phyloP scores from a whole-genome alignment of 2,888 invertebrate species.

The Balanococcus diminutus region DNA sequence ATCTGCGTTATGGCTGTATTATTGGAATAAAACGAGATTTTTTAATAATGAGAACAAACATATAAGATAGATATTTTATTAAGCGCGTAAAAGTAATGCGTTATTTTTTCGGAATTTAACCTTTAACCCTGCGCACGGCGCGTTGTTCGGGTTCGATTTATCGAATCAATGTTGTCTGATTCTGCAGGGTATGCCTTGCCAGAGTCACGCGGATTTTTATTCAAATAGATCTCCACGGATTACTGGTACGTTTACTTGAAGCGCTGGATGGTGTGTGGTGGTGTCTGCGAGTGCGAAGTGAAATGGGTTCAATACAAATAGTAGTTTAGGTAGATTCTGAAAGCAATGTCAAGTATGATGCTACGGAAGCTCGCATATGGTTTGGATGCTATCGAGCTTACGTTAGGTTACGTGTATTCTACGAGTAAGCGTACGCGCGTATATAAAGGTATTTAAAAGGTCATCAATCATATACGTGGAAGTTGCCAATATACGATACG shows the following conservation, averaged over 20 bases:
- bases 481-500: conserved; percentile 1
- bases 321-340: no score
- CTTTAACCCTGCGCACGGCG: background rate
- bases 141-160: background rate
- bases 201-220: background rate
- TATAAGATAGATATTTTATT: conserved; percentile 8
- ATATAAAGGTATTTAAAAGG: background rate
- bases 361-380: conserved; percentile 1
- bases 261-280: background rate
- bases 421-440: background rate
- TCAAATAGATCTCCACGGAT: background rate
- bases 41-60: background rate
- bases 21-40: background rate
- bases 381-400: background rate
- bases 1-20: background rate
- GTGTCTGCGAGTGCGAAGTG: background rate
- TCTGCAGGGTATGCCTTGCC: background rate
- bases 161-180: conserved; percentile 35
- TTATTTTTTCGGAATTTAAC: conserved; percentile 24
- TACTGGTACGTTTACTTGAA: background rate
- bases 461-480: conserved; percentile 9
- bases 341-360: conserved; percentile 9
- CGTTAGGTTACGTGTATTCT: background rate
- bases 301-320: background rate
- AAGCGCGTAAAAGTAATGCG: conserved; percentile 5